Evolutionary conservation across 1,140 invertebrate species (phyloP), one percentile per base, ranked within the genome.

Genomic region (Caenorhabditis latens): DNA sequence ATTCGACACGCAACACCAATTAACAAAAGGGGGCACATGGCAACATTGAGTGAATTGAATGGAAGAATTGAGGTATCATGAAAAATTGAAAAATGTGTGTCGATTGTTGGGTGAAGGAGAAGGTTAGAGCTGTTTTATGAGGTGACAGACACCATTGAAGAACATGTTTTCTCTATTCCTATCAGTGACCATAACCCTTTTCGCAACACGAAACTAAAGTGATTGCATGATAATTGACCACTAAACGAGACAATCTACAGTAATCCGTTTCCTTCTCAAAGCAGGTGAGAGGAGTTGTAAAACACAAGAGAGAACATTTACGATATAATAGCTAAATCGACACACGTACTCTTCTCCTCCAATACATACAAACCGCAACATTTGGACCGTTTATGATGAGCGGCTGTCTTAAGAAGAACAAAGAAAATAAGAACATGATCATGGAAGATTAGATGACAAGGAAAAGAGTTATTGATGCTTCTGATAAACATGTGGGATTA

Each of bases 1-100:
- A 79, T 79, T 79, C 71, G 71, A 53, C 71, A 79, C 71, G 71
- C 71, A 79, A 79, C 71, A 79, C 71, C 71, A 79, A 79, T 79
- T 79, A 79, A 63, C 8, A 71, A 16, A 43, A 46, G 42, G 42
- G 19, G 71, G 11, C 46, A 53, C 71, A 50, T 50, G 46, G 71
- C 43, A 50, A 79, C 71, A 79, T 79, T 79, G 53, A 21, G 21
- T 13, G 46, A 21, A 79, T 79, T 53, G 71, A 43, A 43, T 32
- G 21, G 6, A 24, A 42, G 14, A 11, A 79, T 11, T 5, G 43
- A 50, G 71, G n/a, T 24, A 63, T 63, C 57, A 63, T 79, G 53
- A 42, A 43, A 71, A 71, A 46, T 71, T 71, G 65, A 48, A 71
- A 46, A 71, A 32, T 65, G 50, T 16, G 50, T 40, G 24, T 40